A percentile compares a stretch with the other conserved stretches of the same genome.
Evolutionary conservation across 35 echinoderm and acorn worm genomes (phyloP).

Genomic region (Acanthaster planci): DNA sequence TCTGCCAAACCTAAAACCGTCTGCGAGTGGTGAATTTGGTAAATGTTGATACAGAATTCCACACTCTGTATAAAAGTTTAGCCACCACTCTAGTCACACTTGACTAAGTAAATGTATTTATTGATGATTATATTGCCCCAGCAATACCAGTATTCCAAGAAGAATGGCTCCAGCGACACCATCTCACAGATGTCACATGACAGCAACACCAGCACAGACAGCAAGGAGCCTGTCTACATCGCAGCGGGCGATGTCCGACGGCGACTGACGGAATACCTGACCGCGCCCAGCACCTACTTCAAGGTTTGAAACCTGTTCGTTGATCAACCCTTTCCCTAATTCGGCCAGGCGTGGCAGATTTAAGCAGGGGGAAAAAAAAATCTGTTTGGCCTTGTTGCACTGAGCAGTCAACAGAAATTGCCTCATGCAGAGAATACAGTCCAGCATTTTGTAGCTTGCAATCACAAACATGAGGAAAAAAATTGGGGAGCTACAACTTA

Average conservation of each 20-base stretch:
- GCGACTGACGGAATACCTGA: constrained; percentile 76
- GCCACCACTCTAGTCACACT: background rate
- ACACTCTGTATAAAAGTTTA: constrained; percentile 2
- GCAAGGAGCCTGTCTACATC: constrained; percentile 94
- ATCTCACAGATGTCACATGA: constrained; percentile 99
- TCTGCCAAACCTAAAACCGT: too few species aligned
- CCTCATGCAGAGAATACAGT: too few species aligned
- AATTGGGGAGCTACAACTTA: too few species aligned
- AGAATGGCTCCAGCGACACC: constrained; percentile 86
- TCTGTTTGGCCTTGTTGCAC: too few species aligned
- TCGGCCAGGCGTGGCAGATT: too few species aligned
- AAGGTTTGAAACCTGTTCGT: constrained; percentile 48
- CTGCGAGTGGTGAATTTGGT: too few species aligned
- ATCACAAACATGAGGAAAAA: too few species aligned
- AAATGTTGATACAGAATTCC: too few species aligned
- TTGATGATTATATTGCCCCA: constrained; percentile 31
- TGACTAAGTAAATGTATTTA: background rate
- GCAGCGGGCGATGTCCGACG: constrained; percentile 91
- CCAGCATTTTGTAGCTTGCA: too few species aligned
- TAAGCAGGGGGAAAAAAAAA: too few species aligned
- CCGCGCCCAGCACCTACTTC: constrained; percentile 84
- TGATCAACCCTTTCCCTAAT: too few species aligned
- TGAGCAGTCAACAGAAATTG: too few species aligned
- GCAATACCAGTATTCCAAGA: constrained; percentile 88
- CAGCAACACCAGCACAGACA: constrained; percentile 87